phyloP scores from a whole-genome alignment of 2,888 invertebrate species.

The Acrocyrtus sp. region DNA sequence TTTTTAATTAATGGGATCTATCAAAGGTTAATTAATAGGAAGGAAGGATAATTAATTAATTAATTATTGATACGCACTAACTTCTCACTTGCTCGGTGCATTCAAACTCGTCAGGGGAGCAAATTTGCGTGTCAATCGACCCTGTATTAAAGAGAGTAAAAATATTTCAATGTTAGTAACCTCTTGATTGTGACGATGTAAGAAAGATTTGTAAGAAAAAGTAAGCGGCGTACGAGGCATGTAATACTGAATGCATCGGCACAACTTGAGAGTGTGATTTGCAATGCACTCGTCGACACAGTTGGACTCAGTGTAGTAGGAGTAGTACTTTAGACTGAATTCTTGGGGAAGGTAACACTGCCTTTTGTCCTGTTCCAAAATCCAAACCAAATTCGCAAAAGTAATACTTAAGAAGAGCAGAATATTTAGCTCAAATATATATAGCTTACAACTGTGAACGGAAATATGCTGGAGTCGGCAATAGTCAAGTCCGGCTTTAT shows the following conservation, averaged over 20 bases:
- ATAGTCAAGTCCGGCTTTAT: slow-evolving; percentile 44
- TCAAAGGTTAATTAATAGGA: not conserved
- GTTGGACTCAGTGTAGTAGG: slow-evolving; percentile 57
- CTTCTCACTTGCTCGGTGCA: slow-evolving; percentile 57
- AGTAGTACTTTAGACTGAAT: slow-evolving; percentile 44
- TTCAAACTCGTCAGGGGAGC: slow-evolving; percentile 53
- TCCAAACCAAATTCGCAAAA: too few relatives aligned
- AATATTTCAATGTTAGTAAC: too few relatives aligned
- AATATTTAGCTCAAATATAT: slow-evolving; percentile 9
- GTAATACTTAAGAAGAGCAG: slow-evolving; percentile 11
- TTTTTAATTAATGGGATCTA: too few relatives aligned
- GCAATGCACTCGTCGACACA: slow-evolving; percentile 60
- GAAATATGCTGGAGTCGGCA: slow-evolving; percentile 20
- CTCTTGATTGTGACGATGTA: too few relatives aligned
- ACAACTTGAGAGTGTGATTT: slow-evolving; percentile 46
- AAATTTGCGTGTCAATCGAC: slow-evolving; percentile 42
- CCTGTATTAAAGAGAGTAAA: slow-evolving; percentile 32
- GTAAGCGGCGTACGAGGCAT: slow-evolving; percentile 56
- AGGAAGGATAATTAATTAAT: not conserved
- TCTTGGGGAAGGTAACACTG: slow-evolving; percentile 57
- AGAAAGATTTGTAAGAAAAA: too few relatives aligned
- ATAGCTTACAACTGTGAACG: slow-evolving; percentile 27
- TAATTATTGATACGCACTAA: slow-evolving; percentile 19
- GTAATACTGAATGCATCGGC: slow-evolving; percentile 57
- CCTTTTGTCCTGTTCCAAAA: slow-evolving; percentile 55